Evolutionary conservation across 2,797 vertebrate genomes (phyloP).

Genomic region (Lithobates sylvaticus): DNA sequence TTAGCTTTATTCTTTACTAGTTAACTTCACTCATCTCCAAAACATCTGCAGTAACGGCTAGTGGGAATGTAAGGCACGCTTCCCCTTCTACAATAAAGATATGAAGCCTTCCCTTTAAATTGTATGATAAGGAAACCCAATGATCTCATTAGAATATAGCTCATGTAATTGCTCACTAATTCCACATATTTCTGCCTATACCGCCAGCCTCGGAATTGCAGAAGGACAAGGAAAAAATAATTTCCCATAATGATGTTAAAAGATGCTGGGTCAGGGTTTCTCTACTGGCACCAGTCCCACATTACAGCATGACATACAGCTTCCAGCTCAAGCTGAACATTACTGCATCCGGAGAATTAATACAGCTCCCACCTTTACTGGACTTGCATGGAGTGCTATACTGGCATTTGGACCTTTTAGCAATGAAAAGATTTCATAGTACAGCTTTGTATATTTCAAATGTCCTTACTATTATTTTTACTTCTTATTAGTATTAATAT

Average conservation of each 20-base stretch:
- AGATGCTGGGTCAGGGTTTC: slow-evolving; percentile 46
- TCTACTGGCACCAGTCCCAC: slow-evolving; percentile 19
- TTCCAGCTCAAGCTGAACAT: slow-evolving; percentile 19
- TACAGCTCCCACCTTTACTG: neutral
- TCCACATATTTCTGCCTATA: slow-evolving; percentile 31
- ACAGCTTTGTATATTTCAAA: neutral
- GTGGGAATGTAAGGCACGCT: neutral
- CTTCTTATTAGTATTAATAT: neutral
- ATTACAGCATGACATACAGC: slow-evolving; percentile 39
- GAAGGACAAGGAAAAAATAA: slow-evolving; percentile 49
- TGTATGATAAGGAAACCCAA: neutral
- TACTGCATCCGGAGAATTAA: neutral
- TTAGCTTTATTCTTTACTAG: neutral
- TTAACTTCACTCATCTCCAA: neutral
- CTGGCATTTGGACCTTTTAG: neutral
- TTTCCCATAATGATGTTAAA: slow-evolving; percentile 51
- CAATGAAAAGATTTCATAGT: neutral
- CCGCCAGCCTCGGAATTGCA: slow-evolving; percentile 30
- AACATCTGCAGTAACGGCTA: neutral
- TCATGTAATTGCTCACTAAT: slow-evolving; percentile 48
- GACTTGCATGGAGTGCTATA: slow-evolving; percentile 1
- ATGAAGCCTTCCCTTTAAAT: slow-evolving; percentile 3
- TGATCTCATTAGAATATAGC: slow-evolving; percentile 26
- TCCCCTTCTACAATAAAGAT: neutral
- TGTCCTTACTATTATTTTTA: neutral